Conservation (phyloP, 1,140 invertebrate genomes). For the Bombus polaris region DNA sequence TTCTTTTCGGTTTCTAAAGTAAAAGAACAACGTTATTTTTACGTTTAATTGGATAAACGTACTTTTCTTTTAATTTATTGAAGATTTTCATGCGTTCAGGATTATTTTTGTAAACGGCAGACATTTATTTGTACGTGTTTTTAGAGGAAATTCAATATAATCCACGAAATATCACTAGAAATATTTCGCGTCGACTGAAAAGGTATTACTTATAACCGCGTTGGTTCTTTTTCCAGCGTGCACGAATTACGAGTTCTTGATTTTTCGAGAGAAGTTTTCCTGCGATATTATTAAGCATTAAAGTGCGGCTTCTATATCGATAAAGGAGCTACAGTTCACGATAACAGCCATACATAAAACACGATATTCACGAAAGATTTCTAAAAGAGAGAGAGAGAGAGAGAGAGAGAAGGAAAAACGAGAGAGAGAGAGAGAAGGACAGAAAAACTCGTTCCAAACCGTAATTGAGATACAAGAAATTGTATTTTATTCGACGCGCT, state of each 20-base stretch:
- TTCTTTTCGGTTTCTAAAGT: background rate
- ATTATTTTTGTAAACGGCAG: background rate
- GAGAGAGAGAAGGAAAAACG: background rate
- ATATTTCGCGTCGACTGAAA: background rate
- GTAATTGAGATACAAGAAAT: conserved; percentile 44
- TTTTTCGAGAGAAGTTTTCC: conserved; percentile 26
- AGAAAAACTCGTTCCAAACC: background rate
- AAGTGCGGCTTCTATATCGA: conserved; percentile 31
- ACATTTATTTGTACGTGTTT: background rate
- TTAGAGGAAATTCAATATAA: conserved; percentile 1
- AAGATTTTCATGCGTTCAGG: background rate
- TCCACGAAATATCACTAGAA: background rate
- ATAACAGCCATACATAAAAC: conserved; percentile 34
- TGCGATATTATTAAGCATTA: conserved; percentile 32
- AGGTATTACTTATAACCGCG: conserved; percentile 11
- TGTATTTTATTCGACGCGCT: conserved; percentile 7
- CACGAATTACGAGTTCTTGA: conserved; percentile 33
- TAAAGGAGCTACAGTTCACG: conserved; percentile 33
- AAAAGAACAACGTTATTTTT: background rate
- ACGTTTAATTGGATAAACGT: background rate
- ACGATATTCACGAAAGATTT: conserved; percentile 28
- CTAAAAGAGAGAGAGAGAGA: background rate
- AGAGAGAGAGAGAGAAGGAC: background rate
- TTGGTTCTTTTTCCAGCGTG: background rate
- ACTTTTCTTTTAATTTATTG: background rate